Conservation (phyloP, 2,888 invertebrate species). For the Lacanobia wlatinum region DNA sequence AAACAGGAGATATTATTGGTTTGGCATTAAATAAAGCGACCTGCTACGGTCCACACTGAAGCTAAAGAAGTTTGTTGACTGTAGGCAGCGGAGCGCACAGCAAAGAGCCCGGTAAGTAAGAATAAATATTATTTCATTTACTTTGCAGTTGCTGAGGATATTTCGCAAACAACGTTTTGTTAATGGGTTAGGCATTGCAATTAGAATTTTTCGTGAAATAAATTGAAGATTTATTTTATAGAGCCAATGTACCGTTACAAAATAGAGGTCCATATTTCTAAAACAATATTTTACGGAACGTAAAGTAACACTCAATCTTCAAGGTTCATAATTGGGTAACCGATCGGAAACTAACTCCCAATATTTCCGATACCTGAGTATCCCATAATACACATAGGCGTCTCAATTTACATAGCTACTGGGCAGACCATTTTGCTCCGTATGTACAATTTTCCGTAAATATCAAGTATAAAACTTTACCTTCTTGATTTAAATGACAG, state of each 20-base stretch:
- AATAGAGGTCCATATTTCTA: not conserved
- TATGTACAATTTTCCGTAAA: not conserved
- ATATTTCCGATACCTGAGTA: conserved; percentile 27
- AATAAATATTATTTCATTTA: conserved; percentile 60
- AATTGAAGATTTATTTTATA: not conserved
- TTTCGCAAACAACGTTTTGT: conserved; percentile 47
- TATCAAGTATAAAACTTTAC: not conserved
- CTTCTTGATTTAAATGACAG: not conserved
- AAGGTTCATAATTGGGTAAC: conserved; percentile 49
- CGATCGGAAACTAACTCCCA: conserved; percentile 37
- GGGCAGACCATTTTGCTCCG: not conserved
- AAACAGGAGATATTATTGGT: conserved; percentile 51
- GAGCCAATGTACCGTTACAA: not conserved
- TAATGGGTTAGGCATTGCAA: conserved; percentile 45
- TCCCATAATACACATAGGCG: not conserved
- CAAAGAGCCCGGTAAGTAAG: conserved; percentile 31
- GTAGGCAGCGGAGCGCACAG: conserved; percentile 25
- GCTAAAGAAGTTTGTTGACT: conserved; percentile 21
- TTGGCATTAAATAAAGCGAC: conserved; percentile 34
- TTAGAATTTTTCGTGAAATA: conserved; percentile 5
- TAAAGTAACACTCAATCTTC: conserved; percentile 30
- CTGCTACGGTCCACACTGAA: not conserved
- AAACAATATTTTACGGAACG: conserved; percentile 28
- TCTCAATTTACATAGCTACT: conserved; percentile 30
- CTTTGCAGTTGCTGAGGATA: conserved; percentile 43